These are phyloP conservation scores for Harmothoe impar DNA, from an alignment of 2,888 invertebrate species.

Conservation along the genomic window DNA sequence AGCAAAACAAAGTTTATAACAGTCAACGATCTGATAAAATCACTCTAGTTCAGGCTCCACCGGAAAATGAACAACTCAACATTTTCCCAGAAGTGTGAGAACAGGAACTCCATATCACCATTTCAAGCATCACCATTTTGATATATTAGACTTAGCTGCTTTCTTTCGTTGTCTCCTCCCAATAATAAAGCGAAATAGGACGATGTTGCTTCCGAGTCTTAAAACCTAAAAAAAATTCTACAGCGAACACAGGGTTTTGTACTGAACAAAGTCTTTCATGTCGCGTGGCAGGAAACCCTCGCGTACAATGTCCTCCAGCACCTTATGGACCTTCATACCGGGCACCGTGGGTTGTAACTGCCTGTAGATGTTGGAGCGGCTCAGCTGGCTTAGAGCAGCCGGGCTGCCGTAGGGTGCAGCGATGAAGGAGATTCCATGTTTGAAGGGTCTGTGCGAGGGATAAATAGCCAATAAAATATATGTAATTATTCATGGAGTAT, in stretches of 20 bases:
- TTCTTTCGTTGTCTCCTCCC: too few relatives aligned
- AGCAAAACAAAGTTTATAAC: background rate
- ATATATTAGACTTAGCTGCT: too few relatives aligned
- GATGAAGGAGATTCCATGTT: slow-evolving; percentile 50
- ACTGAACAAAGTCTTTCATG: slow-evolving; percentile 37
- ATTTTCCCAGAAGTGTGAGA: too few relatives aligned
- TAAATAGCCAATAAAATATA: background rate
- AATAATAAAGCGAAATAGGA: too few relatives aligned
- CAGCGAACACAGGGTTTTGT: background rate
- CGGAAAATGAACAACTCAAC: too few relatives aligned
- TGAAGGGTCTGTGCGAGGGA: background rate
- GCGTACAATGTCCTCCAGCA: background rate
- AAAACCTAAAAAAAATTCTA: too few relatives aligned
- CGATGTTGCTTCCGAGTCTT: too few relatives aligned
- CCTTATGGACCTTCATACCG: background rate
- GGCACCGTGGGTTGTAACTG: background rate
- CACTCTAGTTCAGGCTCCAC: too few relatives aligned
- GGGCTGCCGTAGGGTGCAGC: background rate
- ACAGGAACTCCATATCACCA: too few relatives aligned
- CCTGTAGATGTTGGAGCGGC: background rate
- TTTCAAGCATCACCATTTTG: too few relatives aligned
- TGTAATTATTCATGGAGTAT: too few relatives aligned
- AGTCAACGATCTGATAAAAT: background rate
- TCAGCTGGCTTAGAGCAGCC: background rate
- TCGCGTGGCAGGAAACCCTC: slow-evolving; percentile 49